Conservation (phyloP, 2,797 vertebrate genomes). For the Euthynnus affinis region DNA sequence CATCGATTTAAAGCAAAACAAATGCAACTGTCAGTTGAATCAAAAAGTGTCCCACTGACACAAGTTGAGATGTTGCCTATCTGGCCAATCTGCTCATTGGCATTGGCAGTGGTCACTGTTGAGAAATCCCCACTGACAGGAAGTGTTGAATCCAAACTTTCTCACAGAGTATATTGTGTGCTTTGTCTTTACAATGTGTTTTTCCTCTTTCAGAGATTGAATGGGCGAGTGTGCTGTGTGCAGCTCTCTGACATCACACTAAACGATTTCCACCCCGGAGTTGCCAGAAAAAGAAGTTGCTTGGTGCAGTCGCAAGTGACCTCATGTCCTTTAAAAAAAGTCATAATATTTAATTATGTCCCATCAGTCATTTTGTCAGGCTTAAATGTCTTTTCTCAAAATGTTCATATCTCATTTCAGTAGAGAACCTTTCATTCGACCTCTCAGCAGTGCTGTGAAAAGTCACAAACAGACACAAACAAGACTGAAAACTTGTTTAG, state of each 20-base stretch:
- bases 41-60: background rate
- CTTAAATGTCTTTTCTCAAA: conserved; percentile 13
- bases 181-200: background rate
- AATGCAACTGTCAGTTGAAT: no score
- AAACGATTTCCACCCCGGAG: conserved; percentile 20
- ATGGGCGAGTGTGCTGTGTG: background rate
- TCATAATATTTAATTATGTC: conserved; percentile 41
- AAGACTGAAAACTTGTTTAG: background rate
- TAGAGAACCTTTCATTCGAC: background rate
- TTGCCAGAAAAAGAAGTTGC: conserved; percentile 24
- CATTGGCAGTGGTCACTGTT: background rate
- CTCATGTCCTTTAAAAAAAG: conserved; percentile 46
- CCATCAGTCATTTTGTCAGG: conserved; percentile 55
- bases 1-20: background rate
- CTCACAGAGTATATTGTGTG: no score
- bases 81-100: background rate
- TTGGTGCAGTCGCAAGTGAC: conserved; percentile 35
- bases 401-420: conserved; percentile 14
- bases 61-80: background rate
- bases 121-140: background rate
- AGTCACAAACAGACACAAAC: background rate
- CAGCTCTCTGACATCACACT: conserved; percentile 5
- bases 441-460: background rate
- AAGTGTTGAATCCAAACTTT: background rate
- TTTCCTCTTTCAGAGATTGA: background rate